Evolutionary conservation across 1,140 invertebrate genomes (phyloP).

Genomic region (Maconellicoccus hirsutus): DNA sequence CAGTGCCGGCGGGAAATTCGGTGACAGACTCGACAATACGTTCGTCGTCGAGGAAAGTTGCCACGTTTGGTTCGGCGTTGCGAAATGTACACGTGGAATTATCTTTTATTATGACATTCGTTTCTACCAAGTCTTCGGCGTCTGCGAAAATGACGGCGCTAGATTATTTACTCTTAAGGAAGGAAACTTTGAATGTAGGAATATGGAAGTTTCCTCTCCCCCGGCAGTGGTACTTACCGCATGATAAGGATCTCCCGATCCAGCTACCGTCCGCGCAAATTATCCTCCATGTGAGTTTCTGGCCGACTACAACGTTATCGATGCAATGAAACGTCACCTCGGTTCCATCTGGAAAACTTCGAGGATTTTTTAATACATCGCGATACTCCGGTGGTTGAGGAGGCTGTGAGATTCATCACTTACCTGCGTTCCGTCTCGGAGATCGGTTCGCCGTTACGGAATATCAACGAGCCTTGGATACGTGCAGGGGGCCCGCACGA

Average conservation of each 20-base stretch:
- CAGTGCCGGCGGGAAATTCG: constrained; percentile 60
- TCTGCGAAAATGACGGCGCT: neutral
- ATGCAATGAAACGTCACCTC: constrained; percentile 72
- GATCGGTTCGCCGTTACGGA: constrained; percentile 45
- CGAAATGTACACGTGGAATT: constrained; percentile 62
- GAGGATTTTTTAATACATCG: too few species aligned
- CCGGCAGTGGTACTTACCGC: constrained; percentile 41
- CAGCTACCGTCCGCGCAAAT: constrained; percentile 70
- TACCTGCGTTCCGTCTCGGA: constrained; percentile 34
- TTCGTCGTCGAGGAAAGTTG: constrained; percentile 65
- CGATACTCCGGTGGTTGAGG: neutral
- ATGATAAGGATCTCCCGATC: constrained; percentile 62
- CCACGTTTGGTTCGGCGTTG: constrained; percentile 63
- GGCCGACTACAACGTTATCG: constrained; percentile 55
- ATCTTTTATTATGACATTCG: constrained; percentile 34
- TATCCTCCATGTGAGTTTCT: constrained; percentile 68
- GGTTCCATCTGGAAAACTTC: constrained; percentile 58
- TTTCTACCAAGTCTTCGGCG: constrained; percentile 21
- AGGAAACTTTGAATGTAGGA: too few species aligned
- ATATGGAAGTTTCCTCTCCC: too few species aligned
- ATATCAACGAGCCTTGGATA: constrained; percentile 53
- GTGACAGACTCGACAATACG: constrained; percentile 58
- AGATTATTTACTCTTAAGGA: neutral
- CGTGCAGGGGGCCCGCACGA: constrained; percentile 46
- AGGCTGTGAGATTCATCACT: neutral